A percentile compares a stretch with the other conserved stretches of the same genome.
Conservation (phyloP, 2,113 vertebrate genomes). For the Crocuta crocuta region DNA sequence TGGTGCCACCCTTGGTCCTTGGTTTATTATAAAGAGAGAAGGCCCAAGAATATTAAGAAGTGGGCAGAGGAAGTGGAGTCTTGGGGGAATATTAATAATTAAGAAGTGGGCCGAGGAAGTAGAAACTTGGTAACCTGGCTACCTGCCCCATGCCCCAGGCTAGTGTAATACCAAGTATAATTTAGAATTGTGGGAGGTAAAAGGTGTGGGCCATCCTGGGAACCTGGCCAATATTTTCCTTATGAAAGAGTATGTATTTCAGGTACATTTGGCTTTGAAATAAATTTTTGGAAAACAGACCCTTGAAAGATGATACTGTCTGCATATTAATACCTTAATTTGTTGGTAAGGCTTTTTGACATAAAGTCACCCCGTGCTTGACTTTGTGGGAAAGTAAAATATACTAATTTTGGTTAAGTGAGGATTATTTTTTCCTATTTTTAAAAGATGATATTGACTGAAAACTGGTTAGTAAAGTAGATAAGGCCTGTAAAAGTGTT, state of each 20-base stretch:
- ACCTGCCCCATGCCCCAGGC: neutral
- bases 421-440: neutral
- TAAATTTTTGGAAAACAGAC: conserved; percentile 26
- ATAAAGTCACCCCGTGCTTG: neutral
- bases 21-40: neutral
- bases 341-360: neutral
- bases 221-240: neutral
- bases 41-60: neutral
- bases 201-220: neutral
- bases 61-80: neutral
- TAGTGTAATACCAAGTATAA: neutral
- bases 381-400: conserved; percentile 12
- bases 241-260: neutral
- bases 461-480: neutral
- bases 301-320: neutral
- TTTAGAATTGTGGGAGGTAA: neutral
- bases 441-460: neutral
- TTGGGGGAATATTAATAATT: neutral
- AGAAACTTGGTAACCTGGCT: conserved; percentile 22
- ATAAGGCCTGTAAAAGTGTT: neutral
- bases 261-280: neutral
- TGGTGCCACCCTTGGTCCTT: neutral
- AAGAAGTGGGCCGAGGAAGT: conserved; percentile 23
- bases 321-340: neutral
- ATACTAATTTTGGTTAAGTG: neutral